Conservation (phyloP, 2,888 invertebrate species). For the Cyclophora punctaria region DNA sequence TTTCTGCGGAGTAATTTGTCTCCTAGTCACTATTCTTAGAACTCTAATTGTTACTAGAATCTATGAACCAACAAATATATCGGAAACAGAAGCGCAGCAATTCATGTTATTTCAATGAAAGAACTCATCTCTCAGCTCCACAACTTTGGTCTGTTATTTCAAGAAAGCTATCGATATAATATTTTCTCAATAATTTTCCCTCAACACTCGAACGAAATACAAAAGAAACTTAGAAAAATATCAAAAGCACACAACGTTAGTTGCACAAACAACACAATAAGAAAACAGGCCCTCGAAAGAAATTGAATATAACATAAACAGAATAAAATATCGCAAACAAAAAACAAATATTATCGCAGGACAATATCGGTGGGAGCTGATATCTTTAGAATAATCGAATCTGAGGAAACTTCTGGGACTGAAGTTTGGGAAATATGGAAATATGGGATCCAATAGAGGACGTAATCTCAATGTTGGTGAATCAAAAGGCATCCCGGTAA, state of each 20-base stretch:
- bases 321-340: constrained; percentile 38
- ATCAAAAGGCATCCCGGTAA: too few relatives aligned
- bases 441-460: constrained; percentile 18
- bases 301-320: constrained; percentile 41
- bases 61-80: too few relatives aligned
- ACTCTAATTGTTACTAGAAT: too few relatives aligned
- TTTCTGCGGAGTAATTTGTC: too few relatives aligned
- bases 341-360: constrained; percentile 42
- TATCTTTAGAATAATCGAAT: constrained; percentile 51
- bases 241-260: constrained; percentile 17
- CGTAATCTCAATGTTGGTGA: too few relatives aligned
- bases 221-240: constrained; percentile 1
- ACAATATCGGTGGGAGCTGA: constrained; percentile 32
- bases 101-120: too few relatives aligned
- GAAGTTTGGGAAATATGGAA: constrained; percentile 37
- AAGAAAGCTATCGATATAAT: neutral
- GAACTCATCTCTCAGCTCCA: too few relatives aligned
- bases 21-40: too few relatives aligned
- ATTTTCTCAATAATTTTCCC: neutral
- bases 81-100: neutral
- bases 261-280: constrained; percentile 21
- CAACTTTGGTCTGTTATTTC: neutral
- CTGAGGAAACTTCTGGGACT: constrained; percentile 26
- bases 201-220: neutral
- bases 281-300: constrained; percentile 18